Evolutionary conservation across 1,140 invertebrate genomes (phyloP), one percentile per base, ranked within the genome.

Genomic region (Aphelenchoides avenae): DNA sequence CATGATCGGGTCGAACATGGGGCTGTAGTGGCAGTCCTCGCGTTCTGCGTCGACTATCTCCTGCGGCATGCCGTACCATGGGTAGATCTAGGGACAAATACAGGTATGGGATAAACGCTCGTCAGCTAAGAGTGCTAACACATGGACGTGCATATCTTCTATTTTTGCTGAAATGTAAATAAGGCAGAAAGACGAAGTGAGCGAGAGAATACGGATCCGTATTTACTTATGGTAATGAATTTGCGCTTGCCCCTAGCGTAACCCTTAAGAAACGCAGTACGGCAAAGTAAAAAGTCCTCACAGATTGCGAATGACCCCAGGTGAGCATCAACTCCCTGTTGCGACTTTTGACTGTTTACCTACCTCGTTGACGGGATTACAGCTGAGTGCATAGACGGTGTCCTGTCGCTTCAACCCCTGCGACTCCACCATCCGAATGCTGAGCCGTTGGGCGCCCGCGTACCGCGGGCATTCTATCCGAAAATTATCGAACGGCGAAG

Each of bases 381-480:
- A 75, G 33, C 68, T 72, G 18, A 75, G 29, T 41, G 64, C 60
- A 56, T 70, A 75, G 1, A 75, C 72, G 31, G 65, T 59, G 50
- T 75, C 72, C 48, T 77, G 75, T 24, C 72, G 37, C 47, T 71
- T 66, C 27, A 60, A 31, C 5, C 72, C 72, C 22, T 77, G 75
- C 20, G 72, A 75, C 59, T 77, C 72, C 13, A 75, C 71, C 75
- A 75, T 77, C 52, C 71, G 43, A 13, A 75, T 64, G 4, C 50
- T 57, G 20, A 63, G 30, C 27, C 61, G 26, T 39, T 70, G 57
- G 15, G 44, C 39, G 20, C 68, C 68, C 22, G 54, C 44, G 26
- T 55, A 52, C 37, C 75, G 73, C 9, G 72, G 72, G 51, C 72
- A 75, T 68, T 75, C 72, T 34, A 75, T 77, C 33, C 71, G 57